Percentiles rank a stretch among this genome's conserved stretches.
Evolutionary conservation across 2,113 vertebrate genomes (phyloP).

Genomic region (Otis tarda): DNA sequence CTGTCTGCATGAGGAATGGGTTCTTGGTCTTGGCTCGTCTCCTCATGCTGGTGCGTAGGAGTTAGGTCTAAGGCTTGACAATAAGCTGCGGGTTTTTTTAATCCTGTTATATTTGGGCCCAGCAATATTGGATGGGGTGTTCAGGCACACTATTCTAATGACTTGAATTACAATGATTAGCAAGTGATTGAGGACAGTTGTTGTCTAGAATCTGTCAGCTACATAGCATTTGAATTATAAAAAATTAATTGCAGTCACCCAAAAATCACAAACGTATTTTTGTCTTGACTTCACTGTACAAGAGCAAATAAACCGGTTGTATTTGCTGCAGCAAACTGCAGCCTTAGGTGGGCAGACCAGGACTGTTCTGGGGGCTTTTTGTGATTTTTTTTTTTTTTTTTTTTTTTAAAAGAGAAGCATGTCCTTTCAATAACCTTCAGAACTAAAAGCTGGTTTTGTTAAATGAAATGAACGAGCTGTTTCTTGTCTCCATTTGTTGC

Average conservation of each 20-base stretch:
- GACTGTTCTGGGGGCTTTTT: no score
- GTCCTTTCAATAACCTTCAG: no score
- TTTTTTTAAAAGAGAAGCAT: no score
- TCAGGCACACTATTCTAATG: background rate
- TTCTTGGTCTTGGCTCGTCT: background rate
- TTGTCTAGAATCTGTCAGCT: background rate
- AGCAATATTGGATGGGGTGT: background rate
- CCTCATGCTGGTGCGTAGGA: background rate
- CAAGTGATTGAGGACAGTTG: background rate
- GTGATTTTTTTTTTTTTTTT: no score
- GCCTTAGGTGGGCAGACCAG: no score
- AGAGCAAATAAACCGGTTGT: background rate
- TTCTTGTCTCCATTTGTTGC: background rate
- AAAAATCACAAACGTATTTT: background rate
- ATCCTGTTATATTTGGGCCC: background rate
- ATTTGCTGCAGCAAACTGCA: background rate
- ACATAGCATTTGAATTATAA: background rate
- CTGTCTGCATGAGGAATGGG: background rate
- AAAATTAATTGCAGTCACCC: background rate
- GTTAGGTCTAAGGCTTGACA: background rate
- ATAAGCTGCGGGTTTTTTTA: background rate
- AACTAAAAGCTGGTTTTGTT: background rate
- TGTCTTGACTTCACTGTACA: background rate
- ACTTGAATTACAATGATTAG: background rate
- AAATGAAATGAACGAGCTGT: background rate